A percentile compares a stretch with the other conserved stretches of the same genome.
Evolutionary conservation across 1,140 invertebrate genomes (phyloP).

Genomic region (Hypsibius dujardini): DNA sequence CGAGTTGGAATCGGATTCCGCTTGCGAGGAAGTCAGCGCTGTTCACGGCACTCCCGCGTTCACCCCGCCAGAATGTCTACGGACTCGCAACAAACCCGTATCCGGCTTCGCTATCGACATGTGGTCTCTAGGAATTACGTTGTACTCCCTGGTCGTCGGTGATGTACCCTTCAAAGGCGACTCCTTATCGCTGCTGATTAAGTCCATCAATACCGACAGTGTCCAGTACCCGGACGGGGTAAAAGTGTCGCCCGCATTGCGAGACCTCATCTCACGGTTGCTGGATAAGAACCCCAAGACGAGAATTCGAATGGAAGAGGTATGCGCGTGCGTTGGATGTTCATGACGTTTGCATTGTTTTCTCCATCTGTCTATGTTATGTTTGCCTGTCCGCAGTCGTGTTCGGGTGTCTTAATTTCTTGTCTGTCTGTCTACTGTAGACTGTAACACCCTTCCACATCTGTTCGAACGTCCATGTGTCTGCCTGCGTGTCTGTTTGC

Average conservation of each 20-base stretch:
- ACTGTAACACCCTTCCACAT: too few relatives aligned
- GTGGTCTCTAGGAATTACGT: slow-evolving; percentile 84
- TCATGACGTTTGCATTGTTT: too few relatives aligned
- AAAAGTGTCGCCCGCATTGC: slow-evolving; percentile 33
- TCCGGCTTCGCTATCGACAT: slow-evolving; percentile 53
- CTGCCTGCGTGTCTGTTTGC: too few relatives aligned
- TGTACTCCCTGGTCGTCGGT: slow-evolving; percentile 72
- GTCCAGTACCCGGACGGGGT: background rate
- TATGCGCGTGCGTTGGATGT: background rate
- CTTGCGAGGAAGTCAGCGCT: background rate
- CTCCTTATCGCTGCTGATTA: slow-evolving; percentile 54
- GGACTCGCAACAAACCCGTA: background rate
- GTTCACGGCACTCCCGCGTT: slow-evolving; percentile 13
- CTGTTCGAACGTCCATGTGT: too few relatives aligned
- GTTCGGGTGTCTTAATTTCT: too few relatives aligned
- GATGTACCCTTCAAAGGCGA: slow-evolving; percentile 65
- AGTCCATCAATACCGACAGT: slow-evolving; percentile 48
- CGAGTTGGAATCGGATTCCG: background rate
- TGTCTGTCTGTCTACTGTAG: too few relatives aligned
- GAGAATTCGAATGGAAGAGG: slow-evolving; percentile 38
- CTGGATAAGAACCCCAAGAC: slow-evolving; percentile 62
- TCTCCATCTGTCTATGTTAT: too few relatives aligned
- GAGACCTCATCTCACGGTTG: slow-evolving; percentile 59
- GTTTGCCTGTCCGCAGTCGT: too few relatives aligned
- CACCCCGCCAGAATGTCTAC: slow-evolving; percentile 13